Base-by-base conservation (phyloP, 2,888 invertebrate species). In the Nasonovia ribisnigri region DNA sequence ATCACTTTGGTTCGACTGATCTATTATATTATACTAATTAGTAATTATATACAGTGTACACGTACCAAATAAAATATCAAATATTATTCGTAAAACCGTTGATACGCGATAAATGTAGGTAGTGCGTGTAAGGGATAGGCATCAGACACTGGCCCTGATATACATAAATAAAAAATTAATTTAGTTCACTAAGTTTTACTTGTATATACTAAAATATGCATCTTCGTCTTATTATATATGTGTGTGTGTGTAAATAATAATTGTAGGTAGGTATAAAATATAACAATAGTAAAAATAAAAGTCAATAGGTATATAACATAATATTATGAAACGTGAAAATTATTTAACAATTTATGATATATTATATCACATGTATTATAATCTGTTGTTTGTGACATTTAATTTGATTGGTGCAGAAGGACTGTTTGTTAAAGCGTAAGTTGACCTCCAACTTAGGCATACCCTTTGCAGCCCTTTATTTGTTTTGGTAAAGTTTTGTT, bases 1-100 rank as follows among this genome's bases (percentile, higher is more conserved):
- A 77, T 4, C 60, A 29, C 77, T 91, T 94, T 48, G 89, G 84
- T 90, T 88, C 57, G 46, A 88, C 88, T 60, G 84, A 92, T 84
- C 91, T 93, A 86, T 88, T 94, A 60, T 67, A 36, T n/a, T 36
- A 67, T 20, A 36, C 2, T 67, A 36, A 6, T 67, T 67, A 36
- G 67, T 67, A 67, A 46, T 11, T 46, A 46, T 46, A 11, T 46
- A 46, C 51, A 51, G 13, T 16, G 16, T 51, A 51, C 51, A 57
- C 26, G 26, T 54, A 60, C 11, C 11, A 29, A 60, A 60, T 26
- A 29, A 60, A 60, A 29, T 11, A 60, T 57, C 5, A 57, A 57
- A 57, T 57, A 57, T n/a, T 5, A 67, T n/a, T n/a, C 11, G 1
- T n/a, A 77, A 6, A 77, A 77, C 20, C 20, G 36, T 13, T 8